Conservation (phyloP, 2,888 invertebrate genomes). For the Standfussiana lucernea region DNA sequence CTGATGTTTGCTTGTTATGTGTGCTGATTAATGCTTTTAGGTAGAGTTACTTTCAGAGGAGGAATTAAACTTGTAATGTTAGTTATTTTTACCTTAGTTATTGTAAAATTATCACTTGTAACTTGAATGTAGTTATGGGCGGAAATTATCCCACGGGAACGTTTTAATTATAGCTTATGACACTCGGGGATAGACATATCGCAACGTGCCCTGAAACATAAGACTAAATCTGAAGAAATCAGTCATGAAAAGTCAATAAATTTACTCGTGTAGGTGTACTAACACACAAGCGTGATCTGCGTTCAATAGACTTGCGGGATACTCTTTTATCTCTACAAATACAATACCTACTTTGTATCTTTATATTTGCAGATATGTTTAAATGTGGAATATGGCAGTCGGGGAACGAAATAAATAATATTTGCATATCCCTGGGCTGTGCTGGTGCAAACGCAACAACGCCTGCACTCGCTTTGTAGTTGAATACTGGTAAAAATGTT, state of each 20-base stretch:
- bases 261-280: not conserved
- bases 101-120: too few species aligned
- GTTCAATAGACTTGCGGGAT: not conserved
- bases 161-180: not conserved
- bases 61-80: too few species aligned
- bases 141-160: not conserved
- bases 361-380: slow-evolving; percentile 3
- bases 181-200: not conserved
- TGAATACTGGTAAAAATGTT: not conserved
- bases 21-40: not conserved
- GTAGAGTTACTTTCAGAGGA: not conserved
- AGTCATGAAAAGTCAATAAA: not conserved
- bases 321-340: slow-evolving; percentile 1
- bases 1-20: not conserved
- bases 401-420: slow-evolving; percentile 29
- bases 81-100: too few species aligned
- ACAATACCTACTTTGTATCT: not conserved
- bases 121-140: not conserved
- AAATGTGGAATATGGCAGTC: slow-evolving; percentile 1
- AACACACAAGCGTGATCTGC: not conserved
- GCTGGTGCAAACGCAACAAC: not conserved
- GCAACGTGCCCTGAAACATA: not conserved
- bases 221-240: not conserved
- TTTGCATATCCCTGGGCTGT: slow-evolving; percentile 34
- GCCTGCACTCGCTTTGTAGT: not conserved